Percentiles rank a stretch among this genome's conserved stretches.
Evolutionary conservation across 1,140 invertebrate genomes (phyloP).

Genomic region (Oedothorax gibbosus): DNA sequence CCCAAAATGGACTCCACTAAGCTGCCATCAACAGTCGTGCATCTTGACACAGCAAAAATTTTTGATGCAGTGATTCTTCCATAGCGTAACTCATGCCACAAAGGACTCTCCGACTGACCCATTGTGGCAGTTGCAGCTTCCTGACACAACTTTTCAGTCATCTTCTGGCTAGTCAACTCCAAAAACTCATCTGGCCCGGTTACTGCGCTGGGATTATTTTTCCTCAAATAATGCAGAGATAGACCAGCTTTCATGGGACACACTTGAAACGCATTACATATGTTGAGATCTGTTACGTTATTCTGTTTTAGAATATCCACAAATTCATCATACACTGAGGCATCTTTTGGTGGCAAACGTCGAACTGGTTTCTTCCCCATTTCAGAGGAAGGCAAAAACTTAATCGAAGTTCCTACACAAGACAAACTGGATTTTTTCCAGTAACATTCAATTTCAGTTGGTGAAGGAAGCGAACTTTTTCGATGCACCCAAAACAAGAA

Average conservation of each 20-base stretch:
- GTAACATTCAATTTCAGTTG: slow-evolving; percentile 23
- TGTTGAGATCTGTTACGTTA: no score
- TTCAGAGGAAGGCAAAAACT: neutral
- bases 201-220: neutral
- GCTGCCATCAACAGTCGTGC: neutral
- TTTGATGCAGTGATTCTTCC: slow-evolving; percentile 12
- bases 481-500: slow-evolving; percentile 19
- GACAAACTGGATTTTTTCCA: slow-evolving; percentile 13
- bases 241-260: neutral
- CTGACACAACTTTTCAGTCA: neutral
- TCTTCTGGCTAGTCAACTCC: neutral
- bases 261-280: neutral
- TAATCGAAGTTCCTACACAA: neutral
- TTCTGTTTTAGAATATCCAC: no score
- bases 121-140: no score
- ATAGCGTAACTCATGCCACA: slow-evolving; percentile 18
- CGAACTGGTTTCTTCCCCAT: slow-evolving; percentile 6
- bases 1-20: neutral
- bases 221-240: neutral
- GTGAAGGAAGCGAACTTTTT: slow-evolving; percentile 15
- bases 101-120: neutral
- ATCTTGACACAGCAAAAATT: neutral
- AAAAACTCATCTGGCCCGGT: neutral
- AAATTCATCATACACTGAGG: no score
- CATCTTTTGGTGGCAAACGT: no score